A percentile compares a stretch with the other conserved stretches of the same genome.
phyloP scores from a whole-genome alignment of 2,113 vertebrate genomes.

The Istiophorus platypterus region DNA sequence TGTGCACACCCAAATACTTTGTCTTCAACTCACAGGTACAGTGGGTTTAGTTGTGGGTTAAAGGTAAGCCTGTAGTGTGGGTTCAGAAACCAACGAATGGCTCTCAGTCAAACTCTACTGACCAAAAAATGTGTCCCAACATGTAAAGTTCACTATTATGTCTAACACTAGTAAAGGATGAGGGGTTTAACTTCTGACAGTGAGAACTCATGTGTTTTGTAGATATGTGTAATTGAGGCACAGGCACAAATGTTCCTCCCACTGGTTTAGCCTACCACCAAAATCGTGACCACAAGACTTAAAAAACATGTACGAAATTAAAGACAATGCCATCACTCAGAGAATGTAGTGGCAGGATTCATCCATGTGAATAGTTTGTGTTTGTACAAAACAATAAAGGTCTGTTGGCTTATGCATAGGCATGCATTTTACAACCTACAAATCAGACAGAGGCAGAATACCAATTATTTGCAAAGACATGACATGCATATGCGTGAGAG shows the following conservation, averaged over 20 bases:
- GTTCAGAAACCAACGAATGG: too few species aligned
- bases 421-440: background rate
- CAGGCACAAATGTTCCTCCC: background rate
- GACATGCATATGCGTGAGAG: too few species aligned
- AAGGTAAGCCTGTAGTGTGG: background rate
- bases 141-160: background rate
- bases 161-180: too few species aligned
- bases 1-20: constrained; percentile 95
- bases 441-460: background rate
- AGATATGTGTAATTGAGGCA: background rate
- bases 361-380: background rate
- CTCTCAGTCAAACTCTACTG: too few species aligned
- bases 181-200: too few species aligned
- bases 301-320: too few species aligned
- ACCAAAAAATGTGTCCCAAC: background rate
- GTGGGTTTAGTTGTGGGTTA: too few species aligned
- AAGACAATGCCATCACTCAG: background rate
- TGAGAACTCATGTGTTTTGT: background rate
- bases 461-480: constrained; percentile 13
- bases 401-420: background rate
- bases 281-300: too few species aligned
- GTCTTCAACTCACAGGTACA: constrained; percentile 96
- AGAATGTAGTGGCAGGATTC: background rate
- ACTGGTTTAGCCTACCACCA: too few species aligned
- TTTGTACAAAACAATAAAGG: background rate